A percentile compares a stretch with the other conserved stretches of the same genome.
Conservation (phyloP, 2,113 vertebrate species). For the Sylvilagus bachmani region DNA sequence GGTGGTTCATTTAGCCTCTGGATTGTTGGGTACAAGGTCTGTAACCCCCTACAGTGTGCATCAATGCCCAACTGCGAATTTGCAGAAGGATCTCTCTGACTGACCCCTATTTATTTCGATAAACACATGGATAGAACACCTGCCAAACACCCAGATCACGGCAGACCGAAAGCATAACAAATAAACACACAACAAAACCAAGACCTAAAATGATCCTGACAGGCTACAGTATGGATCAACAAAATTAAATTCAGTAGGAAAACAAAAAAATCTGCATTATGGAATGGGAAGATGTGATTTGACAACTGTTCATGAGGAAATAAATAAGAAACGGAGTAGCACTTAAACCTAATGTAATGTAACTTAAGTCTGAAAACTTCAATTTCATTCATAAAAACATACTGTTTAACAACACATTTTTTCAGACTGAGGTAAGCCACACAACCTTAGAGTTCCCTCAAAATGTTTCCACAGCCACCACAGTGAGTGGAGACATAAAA, state of each 20-base stretch:
- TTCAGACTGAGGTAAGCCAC: not conserved
- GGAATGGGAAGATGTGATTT: not conserved
- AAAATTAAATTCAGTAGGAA: conserved; percentile 50
- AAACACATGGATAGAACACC: not conserved
- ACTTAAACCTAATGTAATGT: conserved; percentile 22
- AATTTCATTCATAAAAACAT: not conserved
- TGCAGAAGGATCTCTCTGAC: not conserved
- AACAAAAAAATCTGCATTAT: conserved; percentile 25
- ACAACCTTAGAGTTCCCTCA: not conserved
- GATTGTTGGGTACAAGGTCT: not conserved
- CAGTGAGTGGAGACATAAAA: not conserved
- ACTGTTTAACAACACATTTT: conserved; percentile 2
- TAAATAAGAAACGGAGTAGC: conserved; percentile 18
- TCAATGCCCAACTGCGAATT: not conserved
- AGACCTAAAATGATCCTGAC: conserved; percentile 4
- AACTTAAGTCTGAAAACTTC: not conserved
- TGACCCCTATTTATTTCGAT: not conserved
- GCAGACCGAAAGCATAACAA: not conserved
- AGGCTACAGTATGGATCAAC: conserved; percentile 13
- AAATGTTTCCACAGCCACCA: not conserved
- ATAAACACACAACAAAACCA: conserved; percentile 36
- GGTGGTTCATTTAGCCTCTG: not conserved
- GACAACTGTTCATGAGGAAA: conserved; percentile 10
- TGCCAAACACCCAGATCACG: not conserved
- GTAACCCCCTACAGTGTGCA: not conserved